Percentiles rank a stretch among this genome's conserved stretches.
Conservation (phyloP, 1,140 invertebrate genomes). For the Trigoniulus corallinus region DNA sequence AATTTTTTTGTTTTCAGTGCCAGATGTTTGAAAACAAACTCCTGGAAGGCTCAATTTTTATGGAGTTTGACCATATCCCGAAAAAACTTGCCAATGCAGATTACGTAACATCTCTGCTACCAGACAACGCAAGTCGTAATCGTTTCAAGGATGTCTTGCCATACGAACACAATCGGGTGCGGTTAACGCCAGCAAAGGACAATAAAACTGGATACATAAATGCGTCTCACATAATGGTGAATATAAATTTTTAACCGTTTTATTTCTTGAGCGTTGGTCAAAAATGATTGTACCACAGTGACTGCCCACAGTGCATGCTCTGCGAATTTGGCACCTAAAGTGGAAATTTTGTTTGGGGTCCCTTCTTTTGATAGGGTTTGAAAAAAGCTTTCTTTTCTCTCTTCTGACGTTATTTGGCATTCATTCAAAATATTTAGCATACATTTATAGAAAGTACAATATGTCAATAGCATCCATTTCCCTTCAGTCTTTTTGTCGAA, state of each 20-base stretch:
- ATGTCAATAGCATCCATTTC: too few species aligned
- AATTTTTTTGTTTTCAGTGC: slow-evolving; percentile 42
- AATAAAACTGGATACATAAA: slow-evolving; percentile 79
- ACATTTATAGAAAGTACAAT: too few species aligned
- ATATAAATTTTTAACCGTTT: slow-evolving; percentile 9
- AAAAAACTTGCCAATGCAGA: slow-evolving; percentile 51
- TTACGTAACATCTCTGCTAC: slow-evolving; percentile 43
- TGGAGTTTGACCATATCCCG: slow-evolving; percentile 72
- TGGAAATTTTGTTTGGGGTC: too few species aligned
- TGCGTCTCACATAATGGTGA: slow-evolving; percentile 66
- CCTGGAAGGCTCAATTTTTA: slow-evolving; percentile 57
- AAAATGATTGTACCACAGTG: too few species aligned
- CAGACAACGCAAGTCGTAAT: slow-evolving; percentile 41
- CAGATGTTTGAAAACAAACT: slow-evolving; percentile 63
- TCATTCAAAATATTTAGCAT: too few species aligned
- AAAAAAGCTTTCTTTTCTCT: too few species aligned
- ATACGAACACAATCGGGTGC: slow-evolving; percentile 71
- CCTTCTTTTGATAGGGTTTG: too few species aligned
- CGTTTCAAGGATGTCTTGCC: slow-evolving; percentile 57
- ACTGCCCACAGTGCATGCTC: too few species aligned
- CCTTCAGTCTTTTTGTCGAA: too few species aligned
- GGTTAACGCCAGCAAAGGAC: slow-evolving; percentile 51
- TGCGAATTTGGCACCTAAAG: too few species aligned
- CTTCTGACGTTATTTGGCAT: too few species aligned
- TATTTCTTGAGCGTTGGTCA: too few species aligned